Evolutionary conservation across 2,888 invertebrate species (phyloP), one percentile per base, ranked within the genome.

Genomic region (Drosophila leonis): DNA sequence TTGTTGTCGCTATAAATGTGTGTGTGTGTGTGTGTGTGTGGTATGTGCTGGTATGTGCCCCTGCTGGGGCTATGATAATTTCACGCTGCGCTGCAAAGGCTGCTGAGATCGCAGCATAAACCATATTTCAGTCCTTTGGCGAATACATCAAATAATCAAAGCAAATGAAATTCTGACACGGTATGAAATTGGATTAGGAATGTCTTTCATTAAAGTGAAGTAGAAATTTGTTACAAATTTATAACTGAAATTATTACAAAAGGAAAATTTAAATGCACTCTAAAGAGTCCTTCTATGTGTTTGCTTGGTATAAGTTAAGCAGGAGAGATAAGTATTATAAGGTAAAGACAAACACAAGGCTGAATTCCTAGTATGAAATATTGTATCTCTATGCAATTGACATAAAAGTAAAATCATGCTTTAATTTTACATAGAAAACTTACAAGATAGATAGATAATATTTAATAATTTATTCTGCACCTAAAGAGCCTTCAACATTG

Each of bases 51-150:
- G n/a, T n/a, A n/a, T 56, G 63, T 72, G 49, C 61, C n/a, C 83
- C 83, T 67, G 78, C 75, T 78, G 88, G 46, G 70, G 56, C 57
- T 72, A 61, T 65, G 85, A 89, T 68, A 65, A 87, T 89, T 80
- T 84, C 84, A 79, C 68, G 75, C 84, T 74, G 82, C 59, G 80
- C 48, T 72, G 77, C 65, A 69, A 29, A 60, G 60, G 37, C 15
- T 46, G 62, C 31, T 42, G 51, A 67, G 46, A 55, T 39, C 13
- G 33, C 35, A 24, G 10, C 10, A 62, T 35, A 62, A 57, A 39
- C 12, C 29, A 49, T 33, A 10, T 35, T 55, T 10, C 10, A 55
- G 20, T 54, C n/a, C 10, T 44, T 60, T 60, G 24, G 18, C 39
- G 24, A 54, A 41, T 33, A 24, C 37, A 12, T 65, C 51, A 63